A percentile compares a stretch with the other conserved stretches of the same genome.
Evolutionary conservation across 92 coral and sea anemone genomes (phyloP).

Genomic region (Palythoa heliodiscus): DNA sequence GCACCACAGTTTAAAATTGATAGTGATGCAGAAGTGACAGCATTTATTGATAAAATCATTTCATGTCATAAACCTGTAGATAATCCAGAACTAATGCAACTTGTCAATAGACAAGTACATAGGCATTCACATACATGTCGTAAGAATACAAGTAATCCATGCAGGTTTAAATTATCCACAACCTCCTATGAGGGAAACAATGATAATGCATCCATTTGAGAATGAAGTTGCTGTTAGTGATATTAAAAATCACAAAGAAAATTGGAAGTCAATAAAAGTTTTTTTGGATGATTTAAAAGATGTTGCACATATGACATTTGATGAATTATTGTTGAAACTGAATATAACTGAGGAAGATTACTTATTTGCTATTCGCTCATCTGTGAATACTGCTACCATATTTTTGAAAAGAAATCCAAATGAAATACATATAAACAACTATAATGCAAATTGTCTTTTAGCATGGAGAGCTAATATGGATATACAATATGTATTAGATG

Average conservation of each 20-base stretch:
- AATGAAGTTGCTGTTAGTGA: neutral
- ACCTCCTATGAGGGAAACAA: neutral
- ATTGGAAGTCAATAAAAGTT: neutral
- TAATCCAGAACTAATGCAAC: neutral
- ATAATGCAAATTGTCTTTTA: neutral
- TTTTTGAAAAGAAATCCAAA: neutral
- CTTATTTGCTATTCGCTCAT: neutral
- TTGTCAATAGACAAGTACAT: neutral
- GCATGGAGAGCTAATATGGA: neutral
- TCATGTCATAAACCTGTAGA: neutral
- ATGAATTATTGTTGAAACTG: neutral
- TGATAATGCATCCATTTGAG: neutral
- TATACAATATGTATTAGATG: neutral
- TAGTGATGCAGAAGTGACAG: constrained; percentile 1
- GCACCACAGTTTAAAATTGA: neutral
- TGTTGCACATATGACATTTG: neutral
- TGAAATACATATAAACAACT: neutral
- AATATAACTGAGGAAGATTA: neutral
- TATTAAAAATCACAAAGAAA: neutral
- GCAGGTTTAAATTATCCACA: neutral
- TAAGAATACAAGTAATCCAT: neutral
- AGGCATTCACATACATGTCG: constrained; percentile 1
- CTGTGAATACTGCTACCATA: constrained; percentile 1
- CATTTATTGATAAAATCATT: neutral
- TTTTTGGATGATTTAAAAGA: neutral